Conservation (phyloP, 2,113 vertebrate species). For the Cisticola juncidis region DNA sequence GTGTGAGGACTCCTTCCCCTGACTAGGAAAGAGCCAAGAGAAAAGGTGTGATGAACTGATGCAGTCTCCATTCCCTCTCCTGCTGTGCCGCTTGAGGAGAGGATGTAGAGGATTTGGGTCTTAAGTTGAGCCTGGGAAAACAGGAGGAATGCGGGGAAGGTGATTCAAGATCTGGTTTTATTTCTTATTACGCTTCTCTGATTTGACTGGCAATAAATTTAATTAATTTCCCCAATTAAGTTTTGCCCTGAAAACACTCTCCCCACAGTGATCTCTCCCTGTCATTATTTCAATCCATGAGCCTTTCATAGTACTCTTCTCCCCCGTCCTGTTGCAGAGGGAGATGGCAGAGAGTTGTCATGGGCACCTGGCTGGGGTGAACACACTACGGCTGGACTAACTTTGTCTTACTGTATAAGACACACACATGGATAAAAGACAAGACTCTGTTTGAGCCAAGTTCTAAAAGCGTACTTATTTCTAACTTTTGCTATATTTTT, state of each 20-base stretch:
- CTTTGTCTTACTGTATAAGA: background rate
- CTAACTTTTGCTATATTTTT: background rate
- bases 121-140: background rate
- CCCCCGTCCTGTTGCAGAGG: background rate
- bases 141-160: accelerated
- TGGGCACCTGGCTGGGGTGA: background rate
- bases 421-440: background rate
- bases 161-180: background rate
- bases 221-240: background rate
- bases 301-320: accelerated
- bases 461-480: background rate
- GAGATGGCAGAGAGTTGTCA: background rate
- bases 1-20: background rate
- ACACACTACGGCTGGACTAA: background rate
- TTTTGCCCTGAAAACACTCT: background rate
- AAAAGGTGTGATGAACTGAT: background rate
- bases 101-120: background rate
- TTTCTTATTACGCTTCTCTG: background rate
- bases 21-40: background rate
- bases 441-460: background rate
- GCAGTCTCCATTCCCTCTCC: accelerated
- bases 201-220: background rate
- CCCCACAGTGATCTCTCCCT: background rate
- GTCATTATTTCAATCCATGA: background rate
- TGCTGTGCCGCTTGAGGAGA: accelerated